These are phyloP conservation scores for Netelia melanura DNA, from an alignment of 2,888 invertebrate species.

Conservation along the genomic window DNA sequence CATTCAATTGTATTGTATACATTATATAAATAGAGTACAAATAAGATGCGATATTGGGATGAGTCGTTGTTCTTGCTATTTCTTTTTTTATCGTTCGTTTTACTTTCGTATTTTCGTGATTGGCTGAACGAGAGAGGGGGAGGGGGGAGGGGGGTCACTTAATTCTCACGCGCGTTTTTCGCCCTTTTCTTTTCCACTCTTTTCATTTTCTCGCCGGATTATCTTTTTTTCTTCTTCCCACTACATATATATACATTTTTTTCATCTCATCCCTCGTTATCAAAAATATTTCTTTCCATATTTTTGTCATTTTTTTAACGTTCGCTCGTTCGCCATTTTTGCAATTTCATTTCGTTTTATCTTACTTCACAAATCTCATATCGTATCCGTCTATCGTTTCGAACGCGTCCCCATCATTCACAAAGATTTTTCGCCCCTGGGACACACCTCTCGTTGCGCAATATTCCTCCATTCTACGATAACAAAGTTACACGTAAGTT, in stretches of 20 bases:
- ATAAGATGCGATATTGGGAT: slow-evolving; percentile 80
- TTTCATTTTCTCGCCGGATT: slow-evolving; percentile 2
- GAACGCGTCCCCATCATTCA: slow-evolving; percentile 12
- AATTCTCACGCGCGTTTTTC: not conserved
- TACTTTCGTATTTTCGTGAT: slow-evolving; percentile 58
- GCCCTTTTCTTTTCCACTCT: slow-evolving; percentile 11
- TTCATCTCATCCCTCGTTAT: slow-evolving; percentile 42
- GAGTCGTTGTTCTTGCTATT: slow-evolving; percentile 46
- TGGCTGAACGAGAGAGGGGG: slow-evolving; percentile 65
- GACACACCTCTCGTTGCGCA: slow-evolving; percentile 35
- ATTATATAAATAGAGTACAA: slow-evolving; percentile 83
- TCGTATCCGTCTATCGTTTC: slow-evolving; percentile 2
- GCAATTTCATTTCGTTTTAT: slow-evolving; percentile 13
- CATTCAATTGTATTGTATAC: slow-evolving; percentile 62
- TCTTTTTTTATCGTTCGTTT: slow-evolving; percentile 58
- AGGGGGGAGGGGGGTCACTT: slow-evolving; percentile 9
- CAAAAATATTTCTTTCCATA: not conserved
- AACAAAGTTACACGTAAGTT: slow-evolving; percentile 34
- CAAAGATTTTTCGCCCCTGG: not conserved
- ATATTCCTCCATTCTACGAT: slow-evolving; percentile 40
- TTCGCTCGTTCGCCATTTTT: slow-evolving; percentile 37
- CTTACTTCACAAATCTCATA: slow-evolving; percentile 27
- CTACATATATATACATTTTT: slow-evolving; percentile 58
- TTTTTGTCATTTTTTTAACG: not conserved
- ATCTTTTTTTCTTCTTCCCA: slow-evolving; percentile 20